Evolutionary conservation across 2,797 vertebrate species (phyloP).

Genomic region (Micromesistius poutassou): DNA sequence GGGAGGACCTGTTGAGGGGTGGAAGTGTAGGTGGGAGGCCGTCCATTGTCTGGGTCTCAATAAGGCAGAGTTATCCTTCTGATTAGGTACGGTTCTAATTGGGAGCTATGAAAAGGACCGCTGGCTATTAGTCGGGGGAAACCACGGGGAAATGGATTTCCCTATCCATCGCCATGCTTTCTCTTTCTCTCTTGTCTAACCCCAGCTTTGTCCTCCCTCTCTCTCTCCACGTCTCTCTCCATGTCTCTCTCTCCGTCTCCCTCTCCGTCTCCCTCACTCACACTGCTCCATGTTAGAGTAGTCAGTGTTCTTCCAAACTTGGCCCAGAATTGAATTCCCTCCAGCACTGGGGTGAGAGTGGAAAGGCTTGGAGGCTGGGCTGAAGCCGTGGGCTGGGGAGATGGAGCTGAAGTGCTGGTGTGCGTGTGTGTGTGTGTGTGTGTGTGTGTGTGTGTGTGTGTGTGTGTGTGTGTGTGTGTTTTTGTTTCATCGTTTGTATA

Average conservation of each 20-base stretch:
- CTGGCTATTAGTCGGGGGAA: conserved; percentile 70
- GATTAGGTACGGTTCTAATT: conserved; percentile 84
- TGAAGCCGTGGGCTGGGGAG: neutral
- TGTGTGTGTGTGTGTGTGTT: neutral
- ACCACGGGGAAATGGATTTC: conserved; percentile 77
- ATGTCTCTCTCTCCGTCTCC: neutral
- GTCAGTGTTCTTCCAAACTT: neutral
- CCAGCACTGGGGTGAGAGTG: conserved; percentile 12
- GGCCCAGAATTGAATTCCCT: conserved; percentile 50
- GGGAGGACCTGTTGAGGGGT: conserved; percentile 62
- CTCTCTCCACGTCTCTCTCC: neutral
- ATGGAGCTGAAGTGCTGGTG: conserved; percentile 2
- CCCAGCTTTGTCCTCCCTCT: conserved; percentile 42
- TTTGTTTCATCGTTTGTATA: neutral
- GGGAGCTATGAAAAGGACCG: conserved; percentile 73
- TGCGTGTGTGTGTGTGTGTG: neutral
- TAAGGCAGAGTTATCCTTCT: conserved; percentile 79
- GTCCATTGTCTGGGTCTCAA: conserved; percentile 73
- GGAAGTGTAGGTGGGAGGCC: conserved; percentile 46
- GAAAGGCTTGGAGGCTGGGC: conserved; percentile 22
- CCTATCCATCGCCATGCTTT: conserved; percentile 51
- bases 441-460: neutral
- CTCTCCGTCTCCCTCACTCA: neutral
- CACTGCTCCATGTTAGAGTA: neutral
- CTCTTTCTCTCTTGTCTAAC: conserved; percentile 25